These are phyloP conservation scores for Cirrhinus molitorella DNA, from an alignment of 2,797 vertebrate genomes.

Conservation along the genomic window DNA sequence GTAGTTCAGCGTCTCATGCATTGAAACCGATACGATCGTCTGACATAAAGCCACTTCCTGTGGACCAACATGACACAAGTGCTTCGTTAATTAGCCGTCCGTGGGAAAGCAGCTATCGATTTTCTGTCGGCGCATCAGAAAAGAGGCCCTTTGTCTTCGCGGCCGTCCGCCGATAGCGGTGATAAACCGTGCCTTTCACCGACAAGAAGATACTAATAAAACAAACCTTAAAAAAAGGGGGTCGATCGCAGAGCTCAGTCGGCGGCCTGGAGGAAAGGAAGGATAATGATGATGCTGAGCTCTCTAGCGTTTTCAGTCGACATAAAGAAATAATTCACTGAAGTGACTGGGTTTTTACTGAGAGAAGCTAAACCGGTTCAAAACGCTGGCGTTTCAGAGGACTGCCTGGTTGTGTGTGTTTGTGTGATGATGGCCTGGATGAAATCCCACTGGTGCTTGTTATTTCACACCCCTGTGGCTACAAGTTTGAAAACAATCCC, in stretches of 20 bases:
- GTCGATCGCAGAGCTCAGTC: slow-evolving; percentile 39
- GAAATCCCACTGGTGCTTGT: slow-evolving; percentile 86
- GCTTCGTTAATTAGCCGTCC: slow-evolving; percentile 86
- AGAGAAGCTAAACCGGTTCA: slow-evolving; percentile 65
- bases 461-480: slow-evolving; percentile 86
- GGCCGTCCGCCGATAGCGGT: slow-evolving; percentile 80
- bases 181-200: slow-evolving; percentile 73
- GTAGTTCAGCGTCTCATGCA: slow-evolving; percentile 70
- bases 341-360: slow-evolving; percentile 68
- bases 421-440: slow-evolving; percentile 59
- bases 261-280: slow-evolving; percentile 74
- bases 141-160: slow-evolving; percentile 79
- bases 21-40: slow-evolving; percentile 79
- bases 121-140: slow-evolving; percentile 76
- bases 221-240: slow-evolving; percentile 67
- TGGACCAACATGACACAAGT: slow-evolving; percentile 82
- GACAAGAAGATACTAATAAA: slow-evolving; percentile 70
- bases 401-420: slow-evolving; percentile 56
- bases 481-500: slow-evolving; percentile 63
- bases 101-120: slow-evolving; percentile 85
- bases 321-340: slow-evolving; percentile 78
- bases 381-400: slow-evolving; percentile 64
- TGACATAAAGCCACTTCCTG: slow-evolving; percentile 78
- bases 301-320: slow-evolving; percentile 68
- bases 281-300: slow-evolving; percentile 76